Conservation (phyloP, 2,888 invertebrate species). For the Ophion costatus region DNA sequence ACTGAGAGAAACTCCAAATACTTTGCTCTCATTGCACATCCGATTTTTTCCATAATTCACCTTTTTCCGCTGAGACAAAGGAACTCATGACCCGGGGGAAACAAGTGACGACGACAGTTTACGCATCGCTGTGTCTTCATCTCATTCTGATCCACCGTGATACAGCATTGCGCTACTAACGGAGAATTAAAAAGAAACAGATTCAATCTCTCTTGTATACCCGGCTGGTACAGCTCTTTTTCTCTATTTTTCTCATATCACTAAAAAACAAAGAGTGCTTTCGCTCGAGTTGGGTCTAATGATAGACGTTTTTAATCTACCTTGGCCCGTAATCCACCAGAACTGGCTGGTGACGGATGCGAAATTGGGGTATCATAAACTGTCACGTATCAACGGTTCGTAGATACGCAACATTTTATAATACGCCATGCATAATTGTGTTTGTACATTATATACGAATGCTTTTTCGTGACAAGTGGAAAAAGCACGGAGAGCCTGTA, state of each 20-base stretch:
- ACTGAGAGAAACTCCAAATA: not conserved
- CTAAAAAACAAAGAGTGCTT: not conserved
- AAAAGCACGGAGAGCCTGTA: constrained; percentile 8
- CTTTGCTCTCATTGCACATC: not conserved
- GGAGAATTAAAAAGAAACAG: constrained; percentile 26
- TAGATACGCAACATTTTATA: constrained; percentile 2
- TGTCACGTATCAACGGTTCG: constrained; percentile 52
- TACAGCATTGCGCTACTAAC: constrained; percentile 7
- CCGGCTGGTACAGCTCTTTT: not conserved
- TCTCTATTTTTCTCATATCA: not conserved
- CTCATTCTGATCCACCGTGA: not conserved
- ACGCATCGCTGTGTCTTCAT: constrained; percentile 15
- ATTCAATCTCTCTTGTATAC: constrained; percentile 24
- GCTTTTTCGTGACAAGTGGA: not conserved
- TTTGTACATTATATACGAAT: not conserved
- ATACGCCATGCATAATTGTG: not conserved
- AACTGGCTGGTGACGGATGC: constrained; percentile 1
- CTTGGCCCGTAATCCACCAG: not conserved
- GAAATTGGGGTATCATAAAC: constrained; percentile 4
- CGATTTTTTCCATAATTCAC: constrained; percentile 4
- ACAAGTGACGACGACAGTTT: constrained; percentile 8
- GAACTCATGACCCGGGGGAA: not conserved
- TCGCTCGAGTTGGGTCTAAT: not conserved
- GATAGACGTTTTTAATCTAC: not conserved
- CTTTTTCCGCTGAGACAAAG: constrained; percentile 9